Evolutionary conservation across 2,797 vertebrate species (phyloP), one percentile per base, ranked within the genome.

Genomic region (Chloroceryle amazona): DNA sequence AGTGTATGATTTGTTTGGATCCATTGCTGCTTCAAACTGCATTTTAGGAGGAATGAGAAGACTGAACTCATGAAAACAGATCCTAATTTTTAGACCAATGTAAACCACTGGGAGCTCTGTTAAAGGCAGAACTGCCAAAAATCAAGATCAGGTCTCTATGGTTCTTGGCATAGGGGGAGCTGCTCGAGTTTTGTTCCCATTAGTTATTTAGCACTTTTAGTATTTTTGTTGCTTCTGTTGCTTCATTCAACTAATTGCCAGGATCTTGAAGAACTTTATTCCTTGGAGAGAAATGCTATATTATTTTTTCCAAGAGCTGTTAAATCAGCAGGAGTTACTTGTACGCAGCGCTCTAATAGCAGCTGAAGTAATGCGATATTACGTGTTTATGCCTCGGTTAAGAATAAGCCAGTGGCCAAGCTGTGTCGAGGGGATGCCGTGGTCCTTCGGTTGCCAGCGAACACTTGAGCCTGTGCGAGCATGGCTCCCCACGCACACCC

Each of bases 171-270:
- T 3, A 87, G 33, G 35, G 16, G 9, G 80, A 76, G 55, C 63
- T 89, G 31, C 42, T 92, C 0, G 0, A 54, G 26, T 88, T 96
- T 89, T 54, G 28, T 96, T 92, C 19, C 20, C 52, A 42, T 80
- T 76, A 94, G 57, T 89, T 86, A 78, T 94, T 93, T 93, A 90
- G 67, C 65, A 86, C 89, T 95, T 95, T 49, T 28, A 51, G 52
- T 82, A 44, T 87, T 93, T 72, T 87, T 85, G 74, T 93, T 93
- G 72, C 89, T 94, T 91, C 90, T 94, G 60, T 89, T 92, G 47
- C 78, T 94, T 93, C 86, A 80, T 92, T 96, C 86, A 95, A 5
- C 74, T 86, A 92, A 94, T 93, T 90, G 73, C 93, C 86, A 87
- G 62, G 67, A 90, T 85, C 63, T 91, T 89, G 52, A 87, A 88